Base-by-base conservation (phyloP, 2,888 invertebrate species). In the Syrista parreyssii region DNA sequence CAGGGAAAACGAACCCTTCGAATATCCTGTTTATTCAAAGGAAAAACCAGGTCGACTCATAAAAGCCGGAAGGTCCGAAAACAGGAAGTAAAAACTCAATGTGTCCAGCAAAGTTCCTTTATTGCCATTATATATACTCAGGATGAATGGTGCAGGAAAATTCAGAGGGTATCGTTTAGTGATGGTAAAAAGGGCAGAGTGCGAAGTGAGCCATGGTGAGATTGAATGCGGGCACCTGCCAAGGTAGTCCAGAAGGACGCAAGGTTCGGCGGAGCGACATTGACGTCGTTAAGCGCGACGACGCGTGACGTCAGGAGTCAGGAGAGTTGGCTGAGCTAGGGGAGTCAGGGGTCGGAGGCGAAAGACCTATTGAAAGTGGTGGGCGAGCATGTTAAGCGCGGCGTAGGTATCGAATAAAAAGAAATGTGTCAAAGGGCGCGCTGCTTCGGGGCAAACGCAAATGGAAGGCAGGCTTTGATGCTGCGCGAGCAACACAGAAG, bases 381-480 rank as follows among this genome's bases (percentile, higher is more conserved):
- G 80, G 76, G 76, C n/a, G 68, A 71, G 32, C n/a, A 68, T 15
- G 55, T 23, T 9, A 55, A 55, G 40, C 74, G 30, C 32, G 55
- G 55, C 68, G 76, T 12, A 55, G 76, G 84, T 85, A 87, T 87
- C 86, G 87, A 89, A 89, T 89, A 87, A 89, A 90, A 90, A 89
- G 88, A 88, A 90, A 88, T 88, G 86, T 88, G 87, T 90, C 90
- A 90, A 89, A 90, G 88, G 86, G 86, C 85, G 85, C 75, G 82
- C 81, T 81, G 79, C 82, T 81, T 79, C 79, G 81, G 82, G 80
- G 85, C 83, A 82, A 86, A 84, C 81, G 86, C 85, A 88, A 88
- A 89, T 87, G 88, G 87, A 88, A 87, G 81, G 82, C 68, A 77
- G 80, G 85, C 88, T 89, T 89, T 89, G 88, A 89, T 85, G 83